A percentile compares a stretch with the other conserved stretches of the same genome.
phyloP scores from a whole-genome alignment of 37 sponge, comb jelly and placozoan species.

The Beroe ovata region DNA sequence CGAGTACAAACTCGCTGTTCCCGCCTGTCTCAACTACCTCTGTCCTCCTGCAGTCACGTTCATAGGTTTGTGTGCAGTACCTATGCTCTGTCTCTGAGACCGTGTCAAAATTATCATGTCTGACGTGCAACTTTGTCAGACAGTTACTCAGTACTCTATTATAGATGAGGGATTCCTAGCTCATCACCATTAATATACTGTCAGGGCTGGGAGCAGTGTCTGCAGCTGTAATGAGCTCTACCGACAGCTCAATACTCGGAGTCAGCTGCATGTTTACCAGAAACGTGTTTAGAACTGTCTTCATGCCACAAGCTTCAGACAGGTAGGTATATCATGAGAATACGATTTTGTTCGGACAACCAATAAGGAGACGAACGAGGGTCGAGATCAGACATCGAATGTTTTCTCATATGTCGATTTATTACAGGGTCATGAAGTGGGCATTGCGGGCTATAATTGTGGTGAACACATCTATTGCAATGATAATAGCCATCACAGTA shows the following conservation, averaged over 20 bases:
- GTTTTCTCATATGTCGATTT: no score
- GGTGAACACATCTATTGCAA: slow-evolving; percentile 29
- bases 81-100: no score
- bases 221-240: slow-evolving; percentile 65
- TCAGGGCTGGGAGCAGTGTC: slow-evolving; percentile 60
- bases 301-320: slow-evolving; percentile 26
- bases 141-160: no score
- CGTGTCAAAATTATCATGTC: no score
- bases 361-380: no score
- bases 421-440: slow-evolving; percentile 22
- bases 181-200: no score
- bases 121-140: no score
- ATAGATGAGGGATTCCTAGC: no score
- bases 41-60: slow-evolving; percentile 53
- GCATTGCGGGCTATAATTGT: slow-evolving; percentile 5
- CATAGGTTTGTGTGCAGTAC: slow-evolving; percentile 52
- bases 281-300: slow-evolving; percentile 33
- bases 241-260: slow-evolving; percentile 56
- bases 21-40: slow-evolving; percentile 25
- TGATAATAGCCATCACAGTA: slow-evolving; percentile 59
- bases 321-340: slow-evolving; percentile 16
- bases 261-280: slow-evolving; percentile 66
- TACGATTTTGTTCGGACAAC: no score
- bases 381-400: no score
- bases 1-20: slow-evolving; percentile 50